Evolutionary conservation across 2,797 vertebrate genomes (phyloP), one percentile per base, ranked within the genome.

Genomic region (Peromyscus nudipes): DNA sequence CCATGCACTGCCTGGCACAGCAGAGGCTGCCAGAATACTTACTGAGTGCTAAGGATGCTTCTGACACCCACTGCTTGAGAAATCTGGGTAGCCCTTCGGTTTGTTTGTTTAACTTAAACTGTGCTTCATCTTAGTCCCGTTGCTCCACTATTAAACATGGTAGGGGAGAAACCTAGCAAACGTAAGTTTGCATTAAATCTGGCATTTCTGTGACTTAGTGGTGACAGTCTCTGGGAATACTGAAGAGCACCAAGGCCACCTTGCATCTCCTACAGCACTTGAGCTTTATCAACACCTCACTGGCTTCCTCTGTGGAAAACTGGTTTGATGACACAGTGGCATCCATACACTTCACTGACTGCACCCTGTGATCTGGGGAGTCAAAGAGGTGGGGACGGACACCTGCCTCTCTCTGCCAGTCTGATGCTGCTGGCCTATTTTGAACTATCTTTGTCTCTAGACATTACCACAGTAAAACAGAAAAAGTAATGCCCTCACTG

Each of bases 381-480:
- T 4, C 17, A 89, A n/a, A 75, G 55, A 92, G n/a, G 82, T 7
- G 34, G 89, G 79, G n/a, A 60, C 34, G n/a, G 43, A 49, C 19
- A 60, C 43, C 88, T 60, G 37, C 79, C 67, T 88, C 67, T 25
- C 0, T 25, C 81, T 4, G 55, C 57, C 40, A 84, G n/a, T 21
- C 69, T 49, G 46, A 43, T 81, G 75, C 43, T 76, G 84, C 67
- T 71, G 80, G 43, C 73, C 81, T 62, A 80, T 62, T 79, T 76
- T 76, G 64, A 84, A 88, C 88, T 64, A 80, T 52, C 60, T 96
- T 81, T 95, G 91, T 94, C 57, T 92, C 85, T 46, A 46, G 92
- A 88, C 31, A 64, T 80, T 89, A 91, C 73, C 55, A 93, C 13
- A 52, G 13, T 40, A 96, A 92, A 82, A 46, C 2, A 96, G 91